Evolutionary conservation across 2,113 vertebrate species (phyloP).

Genomic region (Nesoenas mayeri): DNA sequence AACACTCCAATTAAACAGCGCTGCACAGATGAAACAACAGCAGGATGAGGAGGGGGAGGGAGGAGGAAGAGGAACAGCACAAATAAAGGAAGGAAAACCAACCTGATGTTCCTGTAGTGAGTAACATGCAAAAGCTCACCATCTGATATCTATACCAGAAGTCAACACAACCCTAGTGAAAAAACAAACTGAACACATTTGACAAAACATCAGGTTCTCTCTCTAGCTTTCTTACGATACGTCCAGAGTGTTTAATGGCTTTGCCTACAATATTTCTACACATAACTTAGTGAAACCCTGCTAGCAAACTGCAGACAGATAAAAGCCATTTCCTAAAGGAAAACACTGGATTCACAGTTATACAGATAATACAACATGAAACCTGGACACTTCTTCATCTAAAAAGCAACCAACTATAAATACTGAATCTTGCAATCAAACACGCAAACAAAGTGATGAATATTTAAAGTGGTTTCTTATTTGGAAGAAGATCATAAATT

Average conservation of each 20-base stretch:
- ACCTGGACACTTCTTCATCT: background rate
- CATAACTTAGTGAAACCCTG: background rate
- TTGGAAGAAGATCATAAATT: background rate
- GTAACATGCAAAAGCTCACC: background rate
- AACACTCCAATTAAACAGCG: background rate
- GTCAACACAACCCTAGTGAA: background rate
- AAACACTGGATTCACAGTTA: background rate
- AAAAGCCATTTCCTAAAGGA: background rate
- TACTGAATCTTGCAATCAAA: background rate
- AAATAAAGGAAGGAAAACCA: constrained; percentile 54
- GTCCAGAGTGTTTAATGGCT: background rate
- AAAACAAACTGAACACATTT: background rate
- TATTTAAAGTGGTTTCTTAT: background rate
- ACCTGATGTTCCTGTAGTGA: constrained; percentile 26
- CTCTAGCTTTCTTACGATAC: background rate
- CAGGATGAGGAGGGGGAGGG: constrained; percentile 29
- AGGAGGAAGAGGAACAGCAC: constrained; percentile 38
- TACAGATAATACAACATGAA: background rate
- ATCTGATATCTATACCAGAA: background rate
- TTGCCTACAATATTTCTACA: background rate
- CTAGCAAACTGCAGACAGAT: background rate
- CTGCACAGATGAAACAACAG: background rate
- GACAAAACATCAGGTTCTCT: background rate
- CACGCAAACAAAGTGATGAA: background rate
- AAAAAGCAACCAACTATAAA: background rate